These are phyloP conservation scores for Phorcus lineatus DNA, from an alignment of 2,888 invertebrate species.

Conservation along the genomic window DNA sequence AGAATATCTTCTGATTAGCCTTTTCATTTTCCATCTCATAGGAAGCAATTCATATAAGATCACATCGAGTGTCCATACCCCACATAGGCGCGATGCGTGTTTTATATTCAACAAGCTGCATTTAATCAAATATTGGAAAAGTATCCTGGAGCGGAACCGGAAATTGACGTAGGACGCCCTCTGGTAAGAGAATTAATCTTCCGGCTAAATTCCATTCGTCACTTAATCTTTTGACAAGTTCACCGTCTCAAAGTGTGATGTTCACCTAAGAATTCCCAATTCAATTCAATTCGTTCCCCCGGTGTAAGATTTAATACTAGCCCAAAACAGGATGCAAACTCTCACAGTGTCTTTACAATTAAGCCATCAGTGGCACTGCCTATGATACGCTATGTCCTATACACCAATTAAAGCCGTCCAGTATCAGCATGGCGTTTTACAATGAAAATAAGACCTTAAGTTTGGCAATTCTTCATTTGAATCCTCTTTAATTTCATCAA, in stretches of 20 bases:
- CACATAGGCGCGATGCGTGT: conserved; percentile 7
- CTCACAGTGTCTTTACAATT: neutral
- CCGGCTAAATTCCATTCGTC: conserved; percentile 45
- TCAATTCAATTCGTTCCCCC: conserved; percentile 10
- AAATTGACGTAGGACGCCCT: conserved; percentile 46
- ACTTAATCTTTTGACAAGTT: conserved; percentile 46
- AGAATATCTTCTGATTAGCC: conserved; percentile 2
- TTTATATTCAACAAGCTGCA: conserved; percentile 13
- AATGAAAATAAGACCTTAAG: neutral
- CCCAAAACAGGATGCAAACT: conserved; percentile 18
- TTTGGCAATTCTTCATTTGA: too few relatives aligned
- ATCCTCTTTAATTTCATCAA: too few relatives aligned
- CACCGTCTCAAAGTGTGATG: conserved; percentile 34
- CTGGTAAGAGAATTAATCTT: conserved; percentile 45
- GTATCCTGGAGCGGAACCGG: conserved; percentile 41
- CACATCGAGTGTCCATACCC: neutral
- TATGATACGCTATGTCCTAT: neutral
- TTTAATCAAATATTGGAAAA: conserved; percentile 8
- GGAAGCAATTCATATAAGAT: conserved; percentile 6
- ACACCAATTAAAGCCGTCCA: neutral
- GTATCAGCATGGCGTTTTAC: neutral
- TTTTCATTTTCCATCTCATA: conserved; percentile 1
- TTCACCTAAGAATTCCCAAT: conserved; percentile 27
- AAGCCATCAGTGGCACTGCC: neutral
- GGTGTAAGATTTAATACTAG: conserved; percentile 19